A percentile compares a stretch with the other conserved stretches of the same genome.
These are phyloP conservation scores for Laothoe populi DNA, from an alignment of 2,888 invertebrate species.

Conservation along the genomic window DNA sequence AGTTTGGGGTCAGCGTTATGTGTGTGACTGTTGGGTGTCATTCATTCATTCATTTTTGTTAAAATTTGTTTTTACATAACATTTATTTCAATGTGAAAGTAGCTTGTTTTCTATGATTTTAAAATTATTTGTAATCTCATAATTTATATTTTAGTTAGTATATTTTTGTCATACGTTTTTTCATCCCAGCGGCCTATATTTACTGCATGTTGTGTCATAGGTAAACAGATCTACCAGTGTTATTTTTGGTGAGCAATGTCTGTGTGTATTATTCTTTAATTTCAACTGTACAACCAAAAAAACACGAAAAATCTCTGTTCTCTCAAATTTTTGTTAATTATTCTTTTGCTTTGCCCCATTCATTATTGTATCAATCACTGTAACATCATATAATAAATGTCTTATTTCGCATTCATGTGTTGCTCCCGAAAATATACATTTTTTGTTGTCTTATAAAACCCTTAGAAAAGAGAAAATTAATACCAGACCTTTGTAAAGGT, in stretches of 20 bases:
- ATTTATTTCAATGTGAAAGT: constrained; percentile 27
- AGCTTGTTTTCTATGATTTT: constrained; percentile 32
- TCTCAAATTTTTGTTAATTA: background rate
- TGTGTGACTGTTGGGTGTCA: no score
- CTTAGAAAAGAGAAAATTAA: constrained; percentile 67
- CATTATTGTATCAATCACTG: no score
- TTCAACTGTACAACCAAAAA: background rate
- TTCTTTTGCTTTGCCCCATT: background rate
- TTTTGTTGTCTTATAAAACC: constrained; percentile 38
- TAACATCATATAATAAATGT: no score
- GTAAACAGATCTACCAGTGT: constrained; percentile 4
- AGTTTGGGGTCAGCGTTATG: no score
- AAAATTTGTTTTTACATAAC: constrained; percentile 25
- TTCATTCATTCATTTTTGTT: background rate
- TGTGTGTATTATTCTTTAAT: background rate
- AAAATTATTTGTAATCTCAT: constrained; percentile 68
- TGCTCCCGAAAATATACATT: constrained; percentile 14
- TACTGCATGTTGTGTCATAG: constrained; percentile 25
- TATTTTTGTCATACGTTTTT: constrained; percentile 38
- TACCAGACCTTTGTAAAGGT: constrained; percentile 44
- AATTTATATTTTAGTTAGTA: constrained; percentile 50
- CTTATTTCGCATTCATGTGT: background rate
- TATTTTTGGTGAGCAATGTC: constrained; percentile 3
- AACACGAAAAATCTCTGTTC: background rate
- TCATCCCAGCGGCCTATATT: constrained; percentile 52